phyloP scores from a whole-genome alignment of 1,140 invertebrate species.

The Lucilia sericata region DNA sequence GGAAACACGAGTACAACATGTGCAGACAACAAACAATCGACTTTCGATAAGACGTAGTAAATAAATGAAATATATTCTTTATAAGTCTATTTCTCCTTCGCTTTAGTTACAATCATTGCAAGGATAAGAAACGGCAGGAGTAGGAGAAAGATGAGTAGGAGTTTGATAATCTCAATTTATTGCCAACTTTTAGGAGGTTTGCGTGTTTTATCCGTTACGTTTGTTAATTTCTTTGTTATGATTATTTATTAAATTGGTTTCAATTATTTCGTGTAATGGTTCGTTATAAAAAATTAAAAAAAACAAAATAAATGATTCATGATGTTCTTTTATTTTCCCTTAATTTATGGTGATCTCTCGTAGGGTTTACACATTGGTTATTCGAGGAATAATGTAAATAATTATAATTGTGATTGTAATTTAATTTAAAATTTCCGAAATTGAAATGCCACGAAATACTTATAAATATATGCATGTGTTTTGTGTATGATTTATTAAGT shows the following conservation, averaged over 20 bases:
- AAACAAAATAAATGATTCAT: not conserved
- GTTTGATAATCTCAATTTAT: not conserved
- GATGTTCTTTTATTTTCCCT: not conserved
- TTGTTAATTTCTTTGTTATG: not conserved
- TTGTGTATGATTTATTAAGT: too few species aligned
- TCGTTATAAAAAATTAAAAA: not conserved
- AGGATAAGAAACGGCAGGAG: not conserved
- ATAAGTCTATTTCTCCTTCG: not conserved
- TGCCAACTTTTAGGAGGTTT: conserved; percentile 11
- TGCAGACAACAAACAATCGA: not conserved
- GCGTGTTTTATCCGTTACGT: conserved; percentile 4
- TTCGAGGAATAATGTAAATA: not conserved
- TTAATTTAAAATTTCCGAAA: too few species aligned
- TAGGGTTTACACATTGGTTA: not conserved
- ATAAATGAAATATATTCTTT: not conserved
- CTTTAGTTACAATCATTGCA: not conserved
- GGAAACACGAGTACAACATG: not conserved
- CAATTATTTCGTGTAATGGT: not conserved
- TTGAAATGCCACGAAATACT: too few species aligned
- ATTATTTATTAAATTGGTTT: conserved; percentile 30
- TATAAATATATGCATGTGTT: too few species aligned
- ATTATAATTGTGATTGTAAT: too few species aligned
- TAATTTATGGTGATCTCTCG: not conserved
- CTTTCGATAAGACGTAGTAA: not conserved
- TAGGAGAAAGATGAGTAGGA: not conserved